Evolutionary conservation across 2,113 vertebrate species (phyloP).

Genomic region (Burhinus bistriatus): DNA sequence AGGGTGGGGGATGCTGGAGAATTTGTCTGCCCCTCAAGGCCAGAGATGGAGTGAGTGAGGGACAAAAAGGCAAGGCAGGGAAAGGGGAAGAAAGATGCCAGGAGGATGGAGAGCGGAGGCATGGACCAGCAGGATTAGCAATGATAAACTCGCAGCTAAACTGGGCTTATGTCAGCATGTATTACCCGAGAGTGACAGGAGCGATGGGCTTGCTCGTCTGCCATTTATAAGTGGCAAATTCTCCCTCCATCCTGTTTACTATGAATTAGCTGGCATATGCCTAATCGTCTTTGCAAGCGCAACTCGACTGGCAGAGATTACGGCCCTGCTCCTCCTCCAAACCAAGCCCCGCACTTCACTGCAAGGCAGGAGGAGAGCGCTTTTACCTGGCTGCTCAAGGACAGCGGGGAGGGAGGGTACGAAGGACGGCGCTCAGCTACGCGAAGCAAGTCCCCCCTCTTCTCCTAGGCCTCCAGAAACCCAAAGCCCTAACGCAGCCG

Average conservation of each 20-base stretch:
- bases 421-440: background rate
- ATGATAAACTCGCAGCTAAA: constrained; percentile 6
- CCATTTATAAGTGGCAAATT: constrained; percentile 62
- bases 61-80: background rate
- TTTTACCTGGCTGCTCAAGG: background rate
- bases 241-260: constrained; percentile 62
- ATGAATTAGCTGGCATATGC: constrained; percentile 65
- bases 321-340: constrained; percentile 6
- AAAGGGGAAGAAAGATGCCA: background rate
- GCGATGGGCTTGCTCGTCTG: constrained; percentile 23
- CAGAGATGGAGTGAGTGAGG: accelerated
- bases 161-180: constrained; percentile 18
- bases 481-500: accelerated
- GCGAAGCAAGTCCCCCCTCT: background rate
- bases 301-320: constrained; percentile 44
- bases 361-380: background rate
- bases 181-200: background rate
- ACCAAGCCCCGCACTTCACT: background rate
- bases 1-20: background rate
- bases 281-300: constrained; percentile 63
- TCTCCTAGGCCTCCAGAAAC: background rate
- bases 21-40: background rate
- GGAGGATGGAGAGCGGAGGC: background rate
- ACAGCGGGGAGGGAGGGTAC: accelerated
- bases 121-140: background rate